Percentiles rank a stretch among this genome's conserved stretches.
phyloP scores from a whole-genome alignment of 2,113 vertebrate species.

The Mobula birostris region DNA sequence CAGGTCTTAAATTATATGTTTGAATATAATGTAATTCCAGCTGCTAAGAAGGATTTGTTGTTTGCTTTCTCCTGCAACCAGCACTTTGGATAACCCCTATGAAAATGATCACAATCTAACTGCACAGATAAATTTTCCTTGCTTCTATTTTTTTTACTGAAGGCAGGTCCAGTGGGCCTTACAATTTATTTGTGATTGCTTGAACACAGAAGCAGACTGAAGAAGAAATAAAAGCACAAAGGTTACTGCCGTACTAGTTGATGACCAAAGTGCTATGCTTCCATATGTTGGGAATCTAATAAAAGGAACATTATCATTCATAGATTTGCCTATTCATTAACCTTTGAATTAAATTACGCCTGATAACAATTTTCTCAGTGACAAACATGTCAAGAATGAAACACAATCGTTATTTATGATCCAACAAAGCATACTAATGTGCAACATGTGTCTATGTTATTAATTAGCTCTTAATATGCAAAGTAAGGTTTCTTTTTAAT shows the following conservation, averaged over 20 bases:
- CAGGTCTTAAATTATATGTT: too few species aligned
- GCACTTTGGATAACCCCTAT: not conserved
- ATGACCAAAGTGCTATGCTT: not conserved
- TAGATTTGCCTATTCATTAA: constrained; percentile 19
- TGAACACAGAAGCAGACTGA: not conserved
- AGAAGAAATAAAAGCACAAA: not conserved
- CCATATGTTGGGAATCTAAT: constrained; percentile 13
- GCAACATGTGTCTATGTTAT: constrained; percentile 25
- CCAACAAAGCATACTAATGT: not conserved
- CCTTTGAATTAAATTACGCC: constrained; percentile 32
- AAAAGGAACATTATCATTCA: constrained; percentile 23
- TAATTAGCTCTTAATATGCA: constrained; percentile 31
- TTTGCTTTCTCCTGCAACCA: not conserved
- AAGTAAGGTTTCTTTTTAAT: constrained; percentile 27
- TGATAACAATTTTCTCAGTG: constrained; percentile 14
- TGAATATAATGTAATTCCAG: not conserved
- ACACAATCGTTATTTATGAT: constrained; percentile 32
- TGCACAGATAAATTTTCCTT: not conserved
- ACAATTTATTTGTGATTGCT: not conserved
- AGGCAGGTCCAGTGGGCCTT: not conserved
- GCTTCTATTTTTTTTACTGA: not conserved
- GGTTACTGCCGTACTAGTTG: not conserved
- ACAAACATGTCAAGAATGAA: constrained; percentile 28
- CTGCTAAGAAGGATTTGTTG: not conserved
- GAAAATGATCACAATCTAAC: not conserved